Evolutionary conservation across 2,888 invertebrate species (phyloP), one percentile per base, ranked within the genome.

Genomic region (Dexiosoma caninum): DNA sequence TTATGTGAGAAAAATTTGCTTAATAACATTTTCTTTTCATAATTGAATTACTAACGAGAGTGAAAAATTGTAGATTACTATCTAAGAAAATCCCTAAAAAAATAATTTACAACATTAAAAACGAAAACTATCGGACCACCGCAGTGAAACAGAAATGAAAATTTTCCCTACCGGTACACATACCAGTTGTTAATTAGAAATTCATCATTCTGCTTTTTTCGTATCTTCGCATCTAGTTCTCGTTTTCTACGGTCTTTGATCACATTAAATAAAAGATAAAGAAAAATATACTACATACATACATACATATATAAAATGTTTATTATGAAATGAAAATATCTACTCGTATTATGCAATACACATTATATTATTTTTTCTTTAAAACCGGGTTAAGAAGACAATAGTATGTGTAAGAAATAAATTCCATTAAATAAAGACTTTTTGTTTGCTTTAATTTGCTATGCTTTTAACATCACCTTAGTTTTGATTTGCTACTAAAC

Each of bases 301-400:
- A n/a, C n/a, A n/a, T n/a, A n/a, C n/a, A n/a, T n/a, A n/a, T n/a
- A n/a, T n/a, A 37, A 37, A 23, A 19, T 32, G 5, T 57, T 12
- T 57, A 57, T 5, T 27, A 46, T 12, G 10, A 57, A 57, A 16
- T 30, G 42, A 30, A 59, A 57, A 32, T 10, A 19, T 42, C n/a
- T n/a, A n/a, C n/a, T n/a, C n/a, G 19, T 37, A 42, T 72, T 72
- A 62, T 62, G 72, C 23, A 72, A 72, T 23, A 21, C 14, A 2
- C 14, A 8, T 10, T 19, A 9, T 12, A n/a, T 8, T 59, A 42
- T 12, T 44, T 55, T 30, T 71, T 30, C 0, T n/a, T 40, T 12
- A 37, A 55, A 74, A n/a, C 35, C 46, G 46, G 42, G 69, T 32
- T 66, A 53, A 53, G 51, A 62, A 51, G 32, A 53, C 64, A 49